Conservation (phyloP, 35 echinoderm and acorn worm species). For the Patiria miniata region DNA sequence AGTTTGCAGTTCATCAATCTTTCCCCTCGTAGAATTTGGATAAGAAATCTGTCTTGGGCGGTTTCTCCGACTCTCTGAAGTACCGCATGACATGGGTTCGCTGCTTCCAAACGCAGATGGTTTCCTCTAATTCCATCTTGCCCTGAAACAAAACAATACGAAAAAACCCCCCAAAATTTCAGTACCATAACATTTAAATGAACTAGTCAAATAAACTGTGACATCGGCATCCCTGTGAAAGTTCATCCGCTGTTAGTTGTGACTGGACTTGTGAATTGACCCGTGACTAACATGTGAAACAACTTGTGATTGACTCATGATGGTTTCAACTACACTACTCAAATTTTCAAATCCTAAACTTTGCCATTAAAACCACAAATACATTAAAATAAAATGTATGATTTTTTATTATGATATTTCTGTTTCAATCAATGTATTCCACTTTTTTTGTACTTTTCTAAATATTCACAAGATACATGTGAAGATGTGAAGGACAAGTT, state of each 20-base stretch:
- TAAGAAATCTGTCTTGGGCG: conserved; percentile 80
- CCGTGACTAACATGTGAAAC: no score
- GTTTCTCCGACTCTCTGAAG: conserved; percentile 75
- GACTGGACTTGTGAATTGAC: no score
- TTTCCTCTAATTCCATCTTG: conserved; percentile 97
- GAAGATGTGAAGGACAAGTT: no score
- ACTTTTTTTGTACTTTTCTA: no score
- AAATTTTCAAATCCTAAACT: no score
- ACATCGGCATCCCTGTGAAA: background rate
- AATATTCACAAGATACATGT: no score
- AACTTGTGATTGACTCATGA: no score
- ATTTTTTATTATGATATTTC: no score
- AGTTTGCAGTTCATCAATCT: conserved; percentile 17
- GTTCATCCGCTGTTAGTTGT: background rate
- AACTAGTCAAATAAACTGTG: background rate
- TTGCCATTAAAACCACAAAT: no score
- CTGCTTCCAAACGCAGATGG: conserved; percentile 96
- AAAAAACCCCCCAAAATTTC: background rate
- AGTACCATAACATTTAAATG: background rate
- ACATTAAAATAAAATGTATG: no score
- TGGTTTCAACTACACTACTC: no score
- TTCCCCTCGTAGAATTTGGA: conserved; percentile 92
- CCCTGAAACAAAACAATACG: conserved; percentile 59
- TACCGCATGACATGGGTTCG: conserved; percentile 88
- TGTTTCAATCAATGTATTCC: no score